A percentile compares a stretch with the other conserved stretches of the same genome.
These are phyloP conservation scores for Caradrina kadenii DNA, from an alignment of 2,888 invertebrate species.

Conservation along the genomic window DNA sequence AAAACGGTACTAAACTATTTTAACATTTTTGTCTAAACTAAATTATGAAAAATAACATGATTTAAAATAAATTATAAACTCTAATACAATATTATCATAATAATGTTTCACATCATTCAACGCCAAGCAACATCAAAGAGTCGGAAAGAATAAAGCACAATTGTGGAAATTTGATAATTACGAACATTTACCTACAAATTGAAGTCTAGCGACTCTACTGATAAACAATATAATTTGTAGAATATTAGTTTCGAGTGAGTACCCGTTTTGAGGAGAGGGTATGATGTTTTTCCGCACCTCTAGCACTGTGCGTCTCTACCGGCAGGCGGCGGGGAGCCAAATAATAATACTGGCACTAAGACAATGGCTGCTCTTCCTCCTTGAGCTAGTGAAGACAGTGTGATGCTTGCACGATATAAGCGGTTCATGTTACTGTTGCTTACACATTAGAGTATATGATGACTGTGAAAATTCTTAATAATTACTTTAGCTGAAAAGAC, in stretches of 20 bases:
- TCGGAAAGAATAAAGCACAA: slow-evolving; percentile 85
- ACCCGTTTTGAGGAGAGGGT: slow-evolving; percentile 40
- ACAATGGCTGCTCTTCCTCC: slow-evolving; percentile 17
- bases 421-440: slow-evolving; percentile 24
- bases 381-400: slow-evolving; percentile 29
- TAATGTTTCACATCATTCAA: slow-evolving; percentile 87
- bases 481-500: slow-evolving; percentile 46
- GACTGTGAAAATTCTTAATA: slow-evolving; percentile 46
- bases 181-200: slow-evolving; percentile 85
- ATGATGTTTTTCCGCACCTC: slow-evolving; percentile 47
- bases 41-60: slow-evolving; percentile 85
- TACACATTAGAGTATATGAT: slow-evolving; percentile 14
- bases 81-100: slow-evolving; percentile 74
- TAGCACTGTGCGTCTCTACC: slow-evolving; percentile 36
- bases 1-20: slow-evolving; percentile 86
- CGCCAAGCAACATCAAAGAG: slow-evolving; percentile 88
- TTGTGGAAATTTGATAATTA: slow-evolving; percentile 79
- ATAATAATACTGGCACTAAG: slow-evolving; percentile 35
- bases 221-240: slow-evolving; percentile 71
- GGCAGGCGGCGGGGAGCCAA: slow-evolving; percentile 28
- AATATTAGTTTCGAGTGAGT: slow-evolving; percentile 62
- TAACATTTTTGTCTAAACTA: slow-evolving; percentile 87
- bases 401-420: slow-evolving; percentile 47
- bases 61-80: slow-evolving; percentile 83
- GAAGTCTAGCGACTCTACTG: slow-evolving; percentile 89